phyloP scores from a whole-genome alignment of 2,888 invertebrate species.

The Leptarthrus brevirostris region DNA sequence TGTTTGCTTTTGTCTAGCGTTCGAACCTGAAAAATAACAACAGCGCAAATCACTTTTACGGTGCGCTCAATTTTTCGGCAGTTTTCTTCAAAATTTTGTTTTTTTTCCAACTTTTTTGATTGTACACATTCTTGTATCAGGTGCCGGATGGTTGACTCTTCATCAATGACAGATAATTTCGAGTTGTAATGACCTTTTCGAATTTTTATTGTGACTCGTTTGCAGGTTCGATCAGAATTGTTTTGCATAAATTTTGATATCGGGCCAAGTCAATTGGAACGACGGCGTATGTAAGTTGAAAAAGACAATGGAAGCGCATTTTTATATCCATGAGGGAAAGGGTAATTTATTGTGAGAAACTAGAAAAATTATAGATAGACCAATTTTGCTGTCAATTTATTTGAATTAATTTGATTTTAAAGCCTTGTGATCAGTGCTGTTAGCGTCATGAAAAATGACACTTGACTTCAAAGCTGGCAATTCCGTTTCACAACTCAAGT shows the following conservation, averaged over 20 bases:
- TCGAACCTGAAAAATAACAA: not conserved
- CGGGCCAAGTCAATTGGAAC: slow-evolving; percentile 47
- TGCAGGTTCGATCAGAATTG: slow-evolving; percentile 43
- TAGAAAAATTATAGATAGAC: too few relatives aligned
- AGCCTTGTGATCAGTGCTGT: too few relatives aligned
- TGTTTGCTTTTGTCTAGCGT: not conserved
- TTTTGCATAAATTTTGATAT: slow-evolving; percentile 50
- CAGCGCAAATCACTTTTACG: slow-evolving; percentile 3
- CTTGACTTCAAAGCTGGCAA: too few relatives aligned
- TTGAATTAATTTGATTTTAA: too few relatives aligned
- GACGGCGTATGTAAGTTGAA: not conserved
- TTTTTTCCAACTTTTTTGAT: not conserved
- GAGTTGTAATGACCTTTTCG: slow-evolving; percentile 23
- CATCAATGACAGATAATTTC: slow-evolving; percentile 36
- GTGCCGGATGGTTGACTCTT: slow-evolving; percentile 34
- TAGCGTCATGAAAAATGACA: too few relatives aligned
- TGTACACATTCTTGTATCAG: too few relatives aligned
- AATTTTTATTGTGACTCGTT: not conserved
- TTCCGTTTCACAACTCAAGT: too few relatives aligned
- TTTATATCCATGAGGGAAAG: not conserved
- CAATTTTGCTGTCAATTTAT: too few relatives aligned
- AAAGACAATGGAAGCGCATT: slow-evolving; percentile 32
- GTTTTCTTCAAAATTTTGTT: slow-evolving; percentile 6
- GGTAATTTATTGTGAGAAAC: too few relatives aligned
- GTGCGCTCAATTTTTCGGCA: not conserved